These are phyloP conservation scores for Apis dorsata DNA, from an alignment of 1,140 invertebrate species.

Conservation along the genomic window DNA sequence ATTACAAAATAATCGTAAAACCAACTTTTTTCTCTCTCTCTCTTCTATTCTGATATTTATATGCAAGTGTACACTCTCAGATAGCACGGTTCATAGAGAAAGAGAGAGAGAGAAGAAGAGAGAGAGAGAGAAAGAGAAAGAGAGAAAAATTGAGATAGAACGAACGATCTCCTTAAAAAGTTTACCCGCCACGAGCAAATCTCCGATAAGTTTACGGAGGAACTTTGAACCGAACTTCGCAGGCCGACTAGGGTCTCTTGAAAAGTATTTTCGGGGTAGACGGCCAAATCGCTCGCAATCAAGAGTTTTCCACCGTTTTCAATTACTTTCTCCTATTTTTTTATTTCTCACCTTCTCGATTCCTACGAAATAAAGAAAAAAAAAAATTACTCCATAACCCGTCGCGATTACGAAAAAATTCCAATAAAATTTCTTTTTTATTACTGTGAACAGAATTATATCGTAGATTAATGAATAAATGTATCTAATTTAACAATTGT, in stretches of 20 bases:
- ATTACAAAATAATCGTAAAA: too few species aligned
- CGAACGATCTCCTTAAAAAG: conserved; percentile 57
- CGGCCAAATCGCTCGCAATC: conserved; percentile 52
- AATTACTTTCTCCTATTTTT: conserved; percentile 17
- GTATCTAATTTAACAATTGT: too few species aligned
- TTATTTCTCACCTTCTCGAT: conserved; percentile 7
- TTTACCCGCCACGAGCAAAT: conserved; percentile 59
- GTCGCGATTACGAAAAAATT: too few species aligned
- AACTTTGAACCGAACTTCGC: conserved; percentile 39
- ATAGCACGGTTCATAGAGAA: neutral
- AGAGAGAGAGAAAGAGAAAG: too few species aligned
- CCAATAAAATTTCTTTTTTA: too few species aligned
- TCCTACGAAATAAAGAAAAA: neutral
- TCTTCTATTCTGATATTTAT: too few species aligned
- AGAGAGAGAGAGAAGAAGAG: neutral
- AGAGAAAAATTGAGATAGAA: conserved; percentile 47
- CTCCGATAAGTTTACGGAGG: conserved; percentile 45
- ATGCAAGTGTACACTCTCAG: too few species aligned
- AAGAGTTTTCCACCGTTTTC: conserved; percentile 43
- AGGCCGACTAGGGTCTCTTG: conserved; percentile 20
- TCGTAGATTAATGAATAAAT: too few species aligned
- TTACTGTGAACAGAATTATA: too few species aligned
- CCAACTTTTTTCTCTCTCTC: too few species aligned
- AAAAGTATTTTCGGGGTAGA: conserved; percentile 35
- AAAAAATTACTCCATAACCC: too few species aligned